Conservation (phyloP, 2,113 vertebrate species). For the Dipodomys merriami region DNA sequence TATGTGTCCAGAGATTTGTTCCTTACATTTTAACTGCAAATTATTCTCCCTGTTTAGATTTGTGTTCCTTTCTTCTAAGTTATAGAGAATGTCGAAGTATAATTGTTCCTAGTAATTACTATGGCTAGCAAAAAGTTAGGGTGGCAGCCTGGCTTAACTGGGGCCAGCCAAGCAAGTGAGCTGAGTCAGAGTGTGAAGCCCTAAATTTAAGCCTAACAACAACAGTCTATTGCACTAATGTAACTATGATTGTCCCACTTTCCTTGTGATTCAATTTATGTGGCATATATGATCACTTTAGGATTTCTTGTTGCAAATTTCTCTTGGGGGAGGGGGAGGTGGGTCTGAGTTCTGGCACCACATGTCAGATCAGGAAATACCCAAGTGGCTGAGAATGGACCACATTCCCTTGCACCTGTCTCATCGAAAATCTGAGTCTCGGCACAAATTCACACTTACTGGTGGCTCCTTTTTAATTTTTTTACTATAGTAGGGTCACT, state of each 20-base stretch:
- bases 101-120: no score
- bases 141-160: no score
- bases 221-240: background rate
- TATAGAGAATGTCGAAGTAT: no score
- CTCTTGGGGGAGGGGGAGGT: no score
- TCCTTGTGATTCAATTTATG: background rate
- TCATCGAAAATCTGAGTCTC: background rate
- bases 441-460: fast-evolving
- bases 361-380: background rate
- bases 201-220: no score
- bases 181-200: no score
- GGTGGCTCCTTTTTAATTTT: background rate
- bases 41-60: no score
- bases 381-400: background rate
- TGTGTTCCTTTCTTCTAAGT: no score
- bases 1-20: no score
- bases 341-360: background rate
- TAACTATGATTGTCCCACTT: background rate
- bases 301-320: background rate
- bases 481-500: background rate
- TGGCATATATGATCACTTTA: background rate
- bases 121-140: no score
- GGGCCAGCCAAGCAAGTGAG: no score
- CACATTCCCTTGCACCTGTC: background rate
- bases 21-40: no score